Percentiles rank a stretch among this genome's conserved stretches.
phyloP scores from a whole-genome alignment of 2,113 vertebrate genomes.

The Neotoma lepida region DNA sequence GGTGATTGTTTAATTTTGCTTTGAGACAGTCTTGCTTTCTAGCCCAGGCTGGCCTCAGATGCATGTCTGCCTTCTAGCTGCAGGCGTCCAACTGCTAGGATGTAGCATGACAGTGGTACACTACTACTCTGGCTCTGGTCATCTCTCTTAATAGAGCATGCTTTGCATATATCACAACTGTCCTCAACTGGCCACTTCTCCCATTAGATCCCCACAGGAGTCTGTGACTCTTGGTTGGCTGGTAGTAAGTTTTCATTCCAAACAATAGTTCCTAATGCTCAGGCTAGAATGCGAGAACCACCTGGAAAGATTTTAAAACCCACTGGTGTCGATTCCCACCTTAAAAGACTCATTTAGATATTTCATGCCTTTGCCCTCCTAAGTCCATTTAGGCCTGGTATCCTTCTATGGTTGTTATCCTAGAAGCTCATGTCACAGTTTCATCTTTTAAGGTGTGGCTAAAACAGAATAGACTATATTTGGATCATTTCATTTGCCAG shows the following conservation, averaged over 20 bases:
- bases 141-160: not conserved
- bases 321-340: not conserved
- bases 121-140: not conserved
- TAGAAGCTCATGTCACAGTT: not conserved
- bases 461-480: not conserved
- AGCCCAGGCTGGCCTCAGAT: not conserved
- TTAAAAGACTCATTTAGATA: constrained; percentile 9
- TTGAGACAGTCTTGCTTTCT: not conserved
- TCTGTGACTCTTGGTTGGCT: not conserved
- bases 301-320: constrained; percentile 17
- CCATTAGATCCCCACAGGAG: not conserved
- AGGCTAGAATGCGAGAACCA: not conserved
- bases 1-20: not conserved
- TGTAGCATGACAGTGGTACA: not conserved
- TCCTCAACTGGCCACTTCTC: not conserved
- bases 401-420: not conserved
- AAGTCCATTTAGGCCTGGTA: constrained; percentile 26
- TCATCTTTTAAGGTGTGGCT: constrained; percentile 22
- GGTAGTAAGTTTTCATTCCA: not conserved
- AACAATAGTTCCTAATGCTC: not conserved
- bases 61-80: not conserved
- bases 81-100: not conserved
- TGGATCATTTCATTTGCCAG: not conserved
- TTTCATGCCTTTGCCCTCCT: not conserved
- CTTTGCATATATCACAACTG: not conserved